Base-by-base conservation (phyloP, 2,888 invertebrate genomes). In the Sepioteuthis lessoniana region DNA sequence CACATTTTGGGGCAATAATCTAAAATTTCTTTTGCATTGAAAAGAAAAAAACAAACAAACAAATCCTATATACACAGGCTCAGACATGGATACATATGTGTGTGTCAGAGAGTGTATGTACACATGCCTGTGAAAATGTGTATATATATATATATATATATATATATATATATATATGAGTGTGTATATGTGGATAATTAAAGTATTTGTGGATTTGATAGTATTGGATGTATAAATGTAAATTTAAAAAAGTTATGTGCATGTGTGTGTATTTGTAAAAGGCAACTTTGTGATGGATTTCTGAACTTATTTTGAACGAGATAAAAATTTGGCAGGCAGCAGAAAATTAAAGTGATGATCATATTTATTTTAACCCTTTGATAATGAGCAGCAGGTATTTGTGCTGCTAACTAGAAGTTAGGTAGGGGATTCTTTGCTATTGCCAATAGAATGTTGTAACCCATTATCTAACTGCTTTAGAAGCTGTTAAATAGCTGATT, bases 111-210 rank as follows among this genome's bases (percentile, higher is more conserved):
- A 16, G 25, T 10, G 3, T 10, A 90, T n/a, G 38, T 1, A 35
- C 21, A n/a, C 31, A 90, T 31, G 28, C 37, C 16, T 31, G 28
- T 90, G 31, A 7, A 31, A 10, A 90, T 90, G 28, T 90, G 28
- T 90, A 90, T 90, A 90, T 90, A 90, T 90, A 90, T 37, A 37
- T 37, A 90, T 90, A 16, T 90, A 90, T 90, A 90, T 37, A 37
- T 37, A 90, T 90, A 16, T n/a, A n/a, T n/a, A n/a, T 90, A 90
- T 90, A 90, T 90, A 37, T 19, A 90, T n/a, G 25, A 35, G 90
- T 90, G 90, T 90, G 37, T 35, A 90, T 31, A 28, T 28, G 31
- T 10, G 90, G 31, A 90, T 90, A 35, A 13, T 7, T 90, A 35
- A 31, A 90, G 10, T 35, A 90, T 90, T 35, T 90, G 35, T 28